A percentile compares a stretch with the other conserved stretches of the same genome.
Evolutionary conservation across 2,113 vertebrate species (phyloP).

Genomic region (Xerus inauris): DNA sequence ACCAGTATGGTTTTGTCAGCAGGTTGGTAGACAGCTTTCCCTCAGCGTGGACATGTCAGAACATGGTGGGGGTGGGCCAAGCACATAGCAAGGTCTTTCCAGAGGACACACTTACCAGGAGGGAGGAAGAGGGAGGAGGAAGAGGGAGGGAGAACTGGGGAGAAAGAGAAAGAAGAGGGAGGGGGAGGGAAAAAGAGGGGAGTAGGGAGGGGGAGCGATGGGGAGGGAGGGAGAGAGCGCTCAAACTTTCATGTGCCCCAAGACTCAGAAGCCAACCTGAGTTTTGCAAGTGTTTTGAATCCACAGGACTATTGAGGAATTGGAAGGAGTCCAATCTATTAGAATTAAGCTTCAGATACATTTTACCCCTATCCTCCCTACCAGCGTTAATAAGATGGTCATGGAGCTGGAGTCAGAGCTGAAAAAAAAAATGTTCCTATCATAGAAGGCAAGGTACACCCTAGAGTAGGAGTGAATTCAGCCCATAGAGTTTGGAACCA

Average conservation of each 20-base stretch:
- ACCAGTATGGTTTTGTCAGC: constrained; percentile 58
- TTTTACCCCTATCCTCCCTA: constrained; percentile 32
- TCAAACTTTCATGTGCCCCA: neutral
- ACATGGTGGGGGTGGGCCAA: neutral
- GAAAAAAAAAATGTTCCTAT: neutral
- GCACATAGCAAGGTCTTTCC: neutral
- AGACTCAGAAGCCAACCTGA: neutral
- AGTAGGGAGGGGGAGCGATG: neutral
- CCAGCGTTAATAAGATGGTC: constrained; percentile 55
- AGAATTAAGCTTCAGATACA: constrained; percentile 61
- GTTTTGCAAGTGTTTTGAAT: constrained; percentile 13
- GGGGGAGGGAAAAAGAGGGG: neutral
- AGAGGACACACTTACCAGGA: neutral
- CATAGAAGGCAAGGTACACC: neutral
- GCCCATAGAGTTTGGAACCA: too few species aligned
- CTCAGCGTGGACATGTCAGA: neutral
- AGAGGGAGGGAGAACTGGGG: neutral
- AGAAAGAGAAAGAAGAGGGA: too few species aligned
- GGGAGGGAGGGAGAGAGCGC: neutral
- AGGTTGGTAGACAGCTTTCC: constrained; percentile 21
- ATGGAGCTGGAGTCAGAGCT: neutral
- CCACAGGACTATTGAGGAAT: constrained; percentile 2
- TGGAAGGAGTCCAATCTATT: constrained; percentile 56
- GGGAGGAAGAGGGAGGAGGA: neutral
- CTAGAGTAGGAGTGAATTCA: neutral